phyloP scores from a whole-genome alignment of 2,888 invertebrate genomes.

The Heliothis peltigera region DNA sequence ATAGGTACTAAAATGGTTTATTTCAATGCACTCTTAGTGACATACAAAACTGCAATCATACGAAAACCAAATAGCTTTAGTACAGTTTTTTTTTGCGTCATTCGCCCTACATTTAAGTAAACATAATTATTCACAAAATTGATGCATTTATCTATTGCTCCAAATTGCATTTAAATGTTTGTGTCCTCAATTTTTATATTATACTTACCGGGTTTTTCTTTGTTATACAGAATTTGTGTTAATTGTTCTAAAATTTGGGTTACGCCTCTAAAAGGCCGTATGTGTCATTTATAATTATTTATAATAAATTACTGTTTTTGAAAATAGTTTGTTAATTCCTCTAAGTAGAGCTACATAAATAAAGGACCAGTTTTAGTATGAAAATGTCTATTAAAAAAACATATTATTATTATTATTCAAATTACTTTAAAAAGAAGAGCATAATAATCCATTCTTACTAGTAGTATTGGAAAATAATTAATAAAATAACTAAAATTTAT shows the following conservation, averaged over 20 bases:
- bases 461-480: no score
- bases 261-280: conserved; percentile 57
- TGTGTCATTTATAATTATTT: background rate
- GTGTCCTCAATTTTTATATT: conserved; percentile 78
- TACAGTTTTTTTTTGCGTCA: conserved; percentile 40
- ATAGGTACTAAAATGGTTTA: no score
- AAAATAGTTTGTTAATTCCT: no score
- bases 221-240: conserved; percentile 77
- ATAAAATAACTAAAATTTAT: no score
- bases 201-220: conserved; percentile 75
- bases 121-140: conserved; percentile 60
- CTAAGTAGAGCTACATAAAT: no score
- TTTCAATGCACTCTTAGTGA: background rate
- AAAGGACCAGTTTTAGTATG: no score
- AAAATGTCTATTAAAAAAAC: no score
- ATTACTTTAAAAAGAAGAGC: no score
- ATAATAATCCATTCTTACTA: no score
- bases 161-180: conserved; percentile 83
- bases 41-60: background rate
- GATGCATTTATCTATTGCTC: conserved; percentile 68
- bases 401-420: no score
- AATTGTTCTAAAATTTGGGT: conserved; percentile 79
- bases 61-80: background rate
- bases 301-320: no score
- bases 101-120: conserved; percentile 51